Evolutionary conservation across 1,140 invertebrate genomes (phyloP), one percentile per base, ranked within the genome.

Genomic region (Piezodorus guildinii): DNA sequence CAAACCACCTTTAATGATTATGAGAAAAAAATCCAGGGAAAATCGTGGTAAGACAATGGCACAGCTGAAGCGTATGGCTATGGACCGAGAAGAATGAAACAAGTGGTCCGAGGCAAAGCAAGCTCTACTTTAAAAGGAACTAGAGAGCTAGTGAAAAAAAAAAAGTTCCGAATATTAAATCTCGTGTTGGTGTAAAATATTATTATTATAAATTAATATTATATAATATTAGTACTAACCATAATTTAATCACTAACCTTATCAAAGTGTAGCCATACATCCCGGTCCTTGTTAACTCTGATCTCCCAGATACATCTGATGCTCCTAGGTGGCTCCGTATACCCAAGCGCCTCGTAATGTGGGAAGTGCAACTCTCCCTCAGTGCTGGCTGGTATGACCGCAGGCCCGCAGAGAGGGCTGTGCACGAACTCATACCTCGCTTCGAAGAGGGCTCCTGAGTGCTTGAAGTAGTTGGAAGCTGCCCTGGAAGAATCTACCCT

Each of bases 301-400:
- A 93, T 76, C 70, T 93, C 89, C 90, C 90, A 93, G 61, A 93
- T 88, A 71, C 90, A 94, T 68, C 88, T 86, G 59, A 91, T 86
- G 1, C 82, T 80, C 62, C 87, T 82, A 0, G 85, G 85, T 12
- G 84, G 83, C 67, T 85, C 83, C 0, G 85, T 83, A 69, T 85
- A 87, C 3, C 87, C 86, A 46, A 91, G 76, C 0, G 87, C 87
- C 71, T 90, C 88, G 71, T 88, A 87, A 70, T 87, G 86, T 0
- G 89, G 90, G 72, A 91, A 91, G 60, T 88, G 83, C 15, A 69
- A 63, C 72, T 90, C 88, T 0, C 88, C 90, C 69, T 92, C 88
- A 3, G 86, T 82, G 3, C 82, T 80, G 0, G 90, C 84, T 15
- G 84, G 81, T 43, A 92, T 73, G 2, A 88, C 80, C 0, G 90